These are phyloP conservation scores for Urocitellus parryii DNA, from an alignment of 2,113 vertebrate genomes.

Conservation along the genomic window DNA sequence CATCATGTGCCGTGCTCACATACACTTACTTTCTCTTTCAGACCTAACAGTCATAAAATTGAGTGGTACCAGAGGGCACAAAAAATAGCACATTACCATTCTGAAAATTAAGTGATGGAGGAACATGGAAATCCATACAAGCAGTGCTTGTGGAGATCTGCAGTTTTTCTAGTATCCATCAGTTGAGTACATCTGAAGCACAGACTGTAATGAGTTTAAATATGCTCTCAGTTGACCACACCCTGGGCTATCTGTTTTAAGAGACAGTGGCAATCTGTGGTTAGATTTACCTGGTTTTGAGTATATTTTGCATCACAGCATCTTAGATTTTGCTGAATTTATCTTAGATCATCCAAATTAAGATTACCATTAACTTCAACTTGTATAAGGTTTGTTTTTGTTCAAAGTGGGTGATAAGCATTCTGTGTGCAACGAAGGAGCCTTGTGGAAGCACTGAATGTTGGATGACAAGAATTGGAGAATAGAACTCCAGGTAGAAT, in stretches of 20 bases:
- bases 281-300: not conserved
- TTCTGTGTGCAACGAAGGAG: not conserved
- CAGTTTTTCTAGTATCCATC: not conserved
- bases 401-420: not conserved
- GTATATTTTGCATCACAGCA: not conserved
- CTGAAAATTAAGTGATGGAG: not conserved
- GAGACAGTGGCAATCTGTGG: not conserved
- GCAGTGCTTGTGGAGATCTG: not conserved
- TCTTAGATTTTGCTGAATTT: not conserved
- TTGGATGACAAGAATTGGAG: not conserved
- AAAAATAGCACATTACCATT: not conserved
- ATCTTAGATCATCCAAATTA: not conserved
- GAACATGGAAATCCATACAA: not conserved
- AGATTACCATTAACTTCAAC: not conserved
- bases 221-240: not conserved
- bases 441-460: not conserved
- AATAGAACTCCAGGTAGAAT: not conserved
- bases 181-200: not conserved
- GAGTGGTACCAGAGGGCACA: too few species aligned
- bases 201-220: not conserved
- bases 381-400: slow-evolving; percentile 2
- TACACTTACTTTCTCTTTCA: not conserved
- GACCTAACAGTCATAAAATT: not conserved
- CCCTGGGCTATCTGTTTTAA: not conserved
- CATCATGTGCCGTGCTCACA: not conserved